Conservation (phyloP, 2,113 vertebrate species). For the Cheilinus undulatus region DNA sequence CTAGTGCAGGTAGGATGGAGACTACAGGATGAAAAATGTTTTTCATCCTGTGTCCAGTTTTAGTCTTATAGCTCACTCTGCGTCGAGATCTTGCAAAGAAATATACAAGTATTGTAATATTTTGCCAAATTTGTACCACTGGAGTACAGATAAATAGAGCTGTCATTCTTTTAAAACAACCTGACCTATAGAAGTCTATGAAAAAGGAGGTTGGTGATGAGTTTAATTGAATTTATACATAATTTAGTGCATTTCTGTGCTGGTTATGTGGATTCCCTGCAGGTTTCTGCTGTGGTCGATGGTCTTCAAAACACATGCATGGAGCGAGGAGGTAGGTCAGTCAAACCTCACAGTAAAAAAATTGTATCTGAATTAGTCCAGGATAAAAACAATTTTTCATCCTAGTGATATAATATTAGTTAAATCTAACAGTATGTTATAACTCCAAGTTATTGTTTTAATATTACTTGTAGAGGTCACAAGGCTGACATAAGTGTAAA, state of each 20-base stretch:
- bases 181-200: not conserved
- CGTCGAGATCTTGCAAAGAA: not conserved
- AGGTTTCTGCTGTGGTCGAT: constrained; percentile 47
- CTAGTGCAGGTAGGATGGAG: not conserved
- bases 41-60: not conserved
- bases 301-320: constrained; percentile 52
- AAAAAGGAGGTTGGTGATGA: not conserved
- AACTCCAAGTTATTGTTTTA: too few species aligned
- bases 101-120: not conserved
- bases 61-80: too few species aligned
- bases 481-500: too few species aligned
- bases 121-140: not conserved
- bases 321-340: constrained; percentile 2
- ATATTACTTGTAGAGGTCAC: too few species aligned
- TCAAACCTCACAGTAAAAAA: too few species aligned
- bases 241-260: constrained; percentile 60
- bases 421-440: too few species aligned
- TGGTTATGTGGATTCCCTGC: constrained; percentile 57
- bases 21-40: not conserved
- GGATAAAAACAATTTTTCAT: too few species aligned
- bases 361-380: too few species aligned
- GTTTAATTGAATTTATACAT: constrained; percentile 67
- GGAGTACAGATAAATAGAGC: not conserved
- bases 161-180: constrained; percentile 7
- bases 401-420: too few species aligned